Percentiles rank a stretch among this genome's conserved stretches.
phyloP scores from a whole-genome alignment of 2,797 vertebrate species.

The Anabas testudineus region DNA sequence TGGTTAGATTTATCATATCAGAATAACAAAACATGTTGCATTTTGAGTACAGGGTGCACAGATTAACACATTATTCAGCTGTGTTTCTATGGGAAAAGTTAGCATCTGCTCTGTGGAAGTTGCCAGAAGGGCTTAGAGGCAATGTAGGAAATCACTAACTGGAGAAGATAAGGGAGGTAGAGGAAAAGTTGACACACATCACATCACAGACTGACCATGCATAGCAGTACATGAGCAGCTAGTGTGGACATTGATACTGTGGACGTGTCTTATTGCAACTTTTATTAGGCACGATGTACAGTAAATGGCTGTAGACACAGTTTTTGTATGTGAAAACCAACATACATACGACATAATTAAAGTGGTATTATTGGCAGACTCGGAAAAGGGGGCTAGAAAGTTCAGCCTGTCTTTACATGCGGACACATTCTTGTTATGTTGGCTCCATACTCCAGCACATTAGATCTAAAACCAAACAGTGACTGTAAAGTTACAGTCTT shows the following conservation, averaged over 20 bases:
- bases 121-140: conserved; percentile 59
- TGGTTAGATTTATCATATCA: conserved; percentile 38
- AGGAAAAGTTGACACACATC: conserved; percentile 13
- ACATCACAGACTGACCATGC: conserved; percentile 21
- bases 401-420: not conserved
- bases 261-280: not conserved
- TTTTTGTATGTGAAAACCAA: conserved; percentile 2
- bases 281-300: not conserved
- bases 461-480: conserved; percentile 22
- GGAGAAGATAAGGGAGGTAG: conserved; percentile 13
- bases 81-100: conserved; percentile 47
- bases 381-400: not conserved
- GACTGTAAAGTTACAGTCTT: not conserved
- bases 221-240: not conserved
- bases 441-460: not conserved
- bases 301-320: not conserved
- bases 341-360: conserved; percentile 12
- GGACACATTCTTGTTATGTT: not conserved
- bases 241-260: not conserved
- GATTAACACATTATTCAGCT: conserved; percentile 58
- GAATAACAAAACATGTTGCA: conserved; percentile 44
- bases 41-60: conserved; percentile 42
- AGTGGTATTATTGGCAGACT: conserved; percentile 6
- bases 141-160: conserved; percentile 37
- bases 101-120: conserved; percentile 58